phyloP scores from a whole-genome alignment of 2,888 invertebrate species.

The Sericinus montela region DNA sequence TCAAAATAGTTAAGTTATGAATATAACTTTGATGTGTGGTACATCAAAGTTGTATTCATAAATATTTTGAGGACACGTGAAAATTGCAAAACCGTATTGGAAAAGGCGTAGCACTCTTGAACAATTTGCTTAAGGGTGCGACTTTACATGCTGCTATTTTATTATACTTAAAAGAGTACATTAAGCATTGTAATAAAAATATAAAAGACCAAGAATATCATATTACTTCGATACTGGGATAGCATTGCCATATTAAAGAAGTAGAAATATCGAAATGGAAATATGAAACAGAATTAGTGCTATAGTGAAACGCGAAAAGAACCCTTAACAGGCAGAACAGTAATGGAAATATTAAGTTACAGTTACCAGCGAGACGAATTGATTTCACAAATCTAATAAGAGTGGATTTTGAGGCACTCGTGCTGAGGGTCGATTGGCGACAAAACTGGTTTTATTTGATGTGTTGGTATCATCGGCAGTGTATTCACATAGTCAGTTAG shows the following conservation, averaged over 20 bases:
- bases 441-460: constrained; percentile 27
- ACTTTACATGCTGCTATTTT: no score
- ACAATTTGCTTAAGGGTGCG: no score
- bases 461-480: constrained; percentile 6
- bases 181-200: not conserved
- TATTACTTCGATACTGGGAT: no score
- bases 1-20: no score
- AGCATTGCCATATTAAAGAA: not conserved
- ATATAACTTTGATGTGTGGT: no score
- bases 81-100: no score
- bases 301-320: constrained; percentile 2
- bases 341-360: constrained; percentile 62
- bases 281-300: constrained; percentile 12
- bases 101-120: no score
- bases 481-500: no score
- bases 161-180: no score
- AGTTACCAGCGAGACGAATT: constrained; percentile 53
- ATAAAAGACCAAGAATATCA: no score
- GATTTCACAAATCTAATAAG: constrained; percentile 65
- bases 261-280: not conserved
- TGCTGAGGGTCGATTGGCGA: constrained; percentile 22
- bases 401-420: constrained; percentile 30
- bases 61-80: no score
- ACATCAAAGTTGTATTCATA: no score
- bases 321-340: constrained; percentile 25